Conservation (phyloP, 2,113 vertebrate species). For the Brachirus orientalis region DNA sequence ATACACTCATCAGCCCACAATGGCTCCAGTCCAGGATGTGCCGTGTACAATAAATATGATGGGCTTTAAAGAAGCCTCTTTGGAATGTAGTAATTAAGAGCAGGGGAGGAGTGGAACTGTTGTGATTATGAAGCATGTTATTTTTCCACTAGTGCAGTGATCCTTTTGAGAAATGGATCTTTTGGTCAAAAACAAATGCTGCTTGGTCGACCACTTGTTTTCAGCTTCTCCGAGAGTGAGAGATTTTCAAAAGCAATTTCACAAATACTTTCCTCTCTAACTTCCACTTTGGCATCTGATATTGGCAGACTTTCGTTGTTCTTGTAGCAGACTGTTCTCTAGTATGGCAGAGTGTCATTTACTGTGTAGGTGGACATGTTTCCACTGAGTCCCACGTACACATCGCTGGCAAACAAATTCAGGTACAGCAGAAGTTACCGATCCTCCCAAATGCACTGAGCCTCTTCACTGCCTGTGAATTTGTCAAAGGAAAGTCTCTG, state of each 20-base stretch:
- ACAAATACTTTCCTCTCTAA: no score
- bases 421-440: conserved; percentile 30
- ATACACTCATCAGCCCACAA: conserved; percentile 55
- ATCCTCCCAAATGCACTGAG: background rate
- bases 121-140: conserved; percentile 38
- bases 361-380: conserved; percentile 59
- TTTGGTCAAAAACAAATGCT: conserved; percentile 50
- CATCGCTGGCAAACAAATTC: conserved; percentile 52
- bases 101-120: conserved; percentile 53
- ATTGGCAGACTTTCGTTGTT: conserved; percentile 40
- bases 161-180: conserved; percentile 54
- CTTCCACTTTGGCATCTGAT: conserved; percentile 12
- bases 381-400: conserved; percentile 63
- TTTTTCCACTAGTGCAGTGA: conserved; percentile 39
- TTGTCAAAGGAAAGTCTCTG: conserved; percentile 37
- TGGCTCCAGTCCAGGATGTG: conserved; percentile 67
- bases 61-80: conserved; percentile 58
- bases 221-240: conserved; percentile 16
- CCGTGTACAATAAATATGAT: conserved; percentile 65
- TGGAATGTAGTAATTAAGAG: conserved; percentile 66
- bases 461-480: conserved; percentile 21
- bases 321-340: conserved; percentile 30
- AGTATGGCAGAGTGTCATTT: conserved; percentile 31
- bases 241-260: conserved; percentile 55
- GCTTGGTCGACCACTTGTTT: conserved; percentile 42